These are phyloP conservation scores for Hymenochirus boettgeri DNA, from an alignment of 2,113 vertebrate genomes.

Conservation along the genomic window DNA sequence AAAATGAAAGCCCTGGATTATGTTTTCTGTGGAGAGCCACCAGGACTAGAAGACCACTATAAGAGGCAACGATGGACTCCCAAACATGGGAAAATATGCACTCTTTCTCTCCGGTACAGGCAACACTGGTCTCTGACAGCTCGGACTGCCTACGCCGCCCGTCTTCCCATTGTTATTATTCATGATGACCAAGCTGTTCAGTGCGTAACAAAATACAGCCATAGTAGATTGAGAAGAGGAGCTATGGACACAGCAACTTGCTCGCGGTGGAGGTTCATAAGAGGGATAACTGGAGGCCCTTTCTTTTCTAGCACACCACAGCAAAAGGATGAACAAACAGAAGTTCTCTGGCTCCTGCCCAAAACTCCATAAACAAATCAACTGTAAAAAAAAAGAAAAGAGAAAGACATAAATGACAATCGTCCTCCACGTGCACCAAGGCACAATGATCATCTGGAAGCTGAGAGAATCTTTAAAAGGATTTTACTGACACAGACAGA, in stretches of 20 bases:
- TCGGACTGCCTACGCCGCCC: slow-evolving; percentile 53
- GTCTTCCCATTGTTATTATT: slow-evolving; percentile 65
- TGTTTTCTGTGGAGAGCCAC: slow-evolving; percentile 5
- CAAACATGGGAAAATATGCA: slow-evolving; percentile 60
- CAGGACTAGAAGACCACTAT: slow-evolving; percentile 48
- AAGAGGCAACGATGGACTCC: slow-evolving; percentile 62
- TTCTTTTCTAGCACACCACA: slow-evolving; percentile 3
- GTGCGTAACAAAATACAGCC: slow-evolving; percentile 72
- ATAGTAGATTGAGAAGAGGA: slow-evolving; percentile 62
- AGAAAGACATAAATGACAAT: slow-evolving; percentile 15
- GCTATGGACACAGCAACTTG: slow-evolving; percentile 39
- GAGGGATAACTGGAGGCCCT: background rate
- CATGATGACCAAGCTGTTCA: slow-evolving; percentile 73
- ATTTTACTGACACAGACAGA: background rate
- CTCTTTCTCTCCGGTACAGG: slow-evolving; percentile 62
- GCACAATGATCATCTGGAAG: background rate
- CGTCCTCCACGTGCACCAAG: background rate
- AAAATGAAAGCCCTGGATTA: slow-evolving; percentile 60
- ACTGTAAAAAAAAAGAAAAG: slow-evolving; percentile 44
- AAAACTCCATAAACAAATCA: slow-evolving; percentile 56
- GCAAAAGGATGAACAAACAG: slow-evolving; percentile 20
- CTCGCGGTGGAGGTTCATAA: slow-evolving; percentile 28
- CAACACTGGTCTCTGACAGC: slow-evolving; percentile 65
- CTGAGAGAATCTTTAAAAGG: no score
- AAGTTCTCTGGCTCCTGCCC: slow-evolving; percentile 40